A percentile compares a stretch with the other conserved stretches of the same genome.
Conservation (phyloP, 2,113 vertebrate genomes). For the Caracal caracal region DNA sequence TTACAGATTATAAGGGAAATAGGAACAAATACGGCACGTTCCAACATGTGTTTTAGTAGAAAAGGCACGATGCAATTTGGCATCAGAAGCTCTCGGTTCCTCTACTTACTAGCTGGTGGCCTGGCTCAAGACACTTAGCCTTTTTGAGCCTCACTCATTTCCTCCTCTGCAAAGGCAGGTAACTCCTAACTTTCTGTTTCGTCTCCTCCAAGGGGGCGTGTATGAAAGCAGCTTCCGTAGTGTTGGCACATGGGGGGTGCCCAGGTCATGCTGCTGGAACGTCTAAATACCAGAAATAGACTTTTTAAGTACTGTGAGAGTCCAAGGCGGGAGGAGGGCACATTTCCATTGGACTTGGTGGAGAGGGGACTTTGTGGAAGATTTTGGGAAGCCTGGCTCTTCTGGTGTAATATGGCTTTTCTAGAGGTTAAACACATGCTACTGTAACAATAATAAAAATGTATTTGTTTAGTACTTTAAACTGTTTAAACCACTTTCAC, state of each 20-base stretch:
- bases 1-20: not conserved
- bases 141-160: not conserved
- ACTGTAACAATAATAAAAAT: not conserved
- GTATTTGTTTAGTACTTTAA: constrained; percentile 15
- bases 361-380: not conserved
- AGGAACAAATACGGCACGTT: not conserved
- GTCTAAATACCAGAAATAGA: not conserved
- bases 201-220: not conserved
- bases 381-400: constrained; percentile 7
- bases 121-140: not conserved
- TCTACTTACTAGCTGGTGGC: not conserved
- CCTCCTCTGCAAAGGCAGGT: not conserved
- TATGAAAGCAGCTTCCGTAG: not conserved
- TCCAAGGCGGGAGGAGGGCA: not conserved
- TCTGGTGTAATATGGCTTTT: not conserved
- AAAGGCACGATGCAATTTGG: not conserved
- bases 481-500: not conserved
- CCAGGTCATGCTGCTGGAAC: not conserved
- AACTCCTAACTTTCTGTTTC: not conserved
- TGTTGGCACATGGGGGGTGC: not conserved
- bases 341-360: not conserved
- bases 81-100: not conserved
- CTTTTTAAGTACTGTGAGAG: not conserved
- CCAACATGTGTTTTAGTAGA: not conserved
- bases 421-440: not conserved